These are phyloP conservation scores for Frankliniella fusca DNA, from an alignment of 2,888 invertebrate species.

Conservation along the genomic window DNA sequence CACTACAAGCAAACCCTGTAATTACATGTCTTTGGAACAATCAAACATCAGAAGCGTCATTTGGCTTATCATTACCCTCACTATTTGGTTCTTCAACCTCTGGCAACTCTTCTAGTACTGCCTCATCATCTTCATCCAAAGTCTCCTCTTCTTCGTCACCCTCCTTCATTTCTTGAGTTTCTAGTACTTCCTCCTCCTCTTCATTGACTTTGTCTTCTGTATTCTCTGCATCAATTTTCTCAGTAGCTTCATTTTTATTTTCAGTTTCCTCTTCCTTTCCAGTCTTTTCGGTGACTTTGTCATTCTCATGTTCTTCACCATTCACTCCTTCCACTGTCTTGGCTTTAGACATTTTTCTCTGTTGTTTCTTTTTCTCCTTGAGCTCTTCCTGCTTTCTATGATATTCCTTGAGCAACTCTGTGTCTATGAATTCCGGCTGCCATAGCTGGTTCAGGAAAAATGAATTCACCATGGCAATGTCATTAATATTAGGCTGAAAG, in stretches of 20 bases:
- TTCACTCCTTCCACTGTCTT: neutral
- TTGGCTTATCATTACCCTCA: neutral
- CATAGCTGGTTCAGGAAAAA: constrained; percentile 56
- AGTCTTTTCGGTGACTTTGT: neutral
- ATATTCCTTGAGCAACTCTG: constrained; percentile 33
- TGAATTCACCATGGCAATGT: constrained; percentile 53
- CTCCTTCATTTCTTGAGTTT: neutral
- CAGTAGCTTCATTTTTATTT: neutral
- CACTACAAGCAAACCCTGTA: neutral
- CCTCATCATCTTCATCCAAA: neutral
- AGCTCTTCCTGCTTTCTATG: neutral
- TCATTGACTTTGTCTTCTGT: neutral
- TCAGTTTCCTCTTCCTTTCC: neutral
- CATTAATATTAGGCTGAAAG: constrained; percentile 43
- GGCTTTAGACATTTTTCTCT: constrained; percentile 17
- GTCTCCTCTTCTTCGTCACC: neutral
- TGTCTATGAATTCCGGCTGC: constrained; percentile 54
- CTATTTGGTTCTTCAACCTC: neutral
- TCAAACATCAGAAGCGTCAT: neutral
- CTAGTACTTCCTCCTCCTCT: neutral
- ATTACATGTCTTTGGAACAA: neutral
- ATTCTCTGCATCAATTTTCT: neutral
- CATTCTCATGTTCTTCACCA: neutral
- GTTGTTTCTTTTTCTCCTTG: constrained; percentile 7
- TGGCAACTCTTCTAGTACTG: neutral